Base-by-base conservation (phyloP, 2,797 vertebrate species). In the Centroberyx gerrardi region DNA sequence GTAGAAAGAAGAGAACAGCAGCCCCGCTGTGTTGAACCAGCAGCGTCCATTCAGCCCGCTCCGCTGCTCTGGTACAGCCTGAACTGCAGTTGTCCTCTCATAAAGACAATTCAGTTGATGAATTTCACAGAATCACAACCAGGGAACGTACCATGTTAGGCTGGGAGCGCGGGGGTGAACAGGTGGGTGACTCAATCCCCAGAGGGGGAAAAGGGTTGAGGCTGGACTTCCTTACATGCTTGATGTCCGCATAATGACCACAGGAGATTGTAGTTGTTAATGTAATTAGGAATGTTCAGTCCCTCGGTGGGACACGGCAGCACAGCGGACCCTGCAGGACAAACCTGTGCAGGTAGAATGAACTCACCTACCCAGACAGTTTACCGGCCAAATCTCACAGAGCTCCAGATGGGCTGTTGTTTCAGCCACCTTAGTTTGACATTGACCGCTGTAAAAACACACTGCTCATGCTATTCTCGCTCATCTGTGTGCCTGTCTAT, bases 81-180 rank as follows among this genome's bases (percentile, higher is more conserved):
- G 33, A 17, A 42, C 40, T 17, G 42, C 31, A 72, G 28, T 27
- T 76, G 60, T 74, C 70, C 33, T 49, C 74, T 13, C 27, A 68
- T 61, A 33, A 75, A 46, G 54, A 48, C 12, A 15, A 69, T 52
- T 77, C 17, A 56, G 52, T 75, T 70, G 46, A 62, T 60, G n/a
- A 22, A 56, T 77, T 72, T 80, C 42, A 60, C 42, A 60, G 55
- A 74, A 68, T 60, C 55, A 62, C 6, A 28, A 61, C 51, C 29
- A 63, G 33, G 46, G 62, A 61, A 46, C 17, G 51, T 72, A 67
- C 76, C 69, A 78, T 40, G 55, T 62, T 17, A 22, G 31, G 27
- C 14, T 12, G 44, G n/a, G 38, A 61, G 18, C 6, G 27, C 17
- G 22, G 62, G 56, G 63, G 63, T 53, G 56, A 36, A 22, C 28